These are phyloP conservation scores for Electrophaes corylata DNA, from an alignment of 2,888 invertebrate genomes.

Conservation along the genomic window DNA sequence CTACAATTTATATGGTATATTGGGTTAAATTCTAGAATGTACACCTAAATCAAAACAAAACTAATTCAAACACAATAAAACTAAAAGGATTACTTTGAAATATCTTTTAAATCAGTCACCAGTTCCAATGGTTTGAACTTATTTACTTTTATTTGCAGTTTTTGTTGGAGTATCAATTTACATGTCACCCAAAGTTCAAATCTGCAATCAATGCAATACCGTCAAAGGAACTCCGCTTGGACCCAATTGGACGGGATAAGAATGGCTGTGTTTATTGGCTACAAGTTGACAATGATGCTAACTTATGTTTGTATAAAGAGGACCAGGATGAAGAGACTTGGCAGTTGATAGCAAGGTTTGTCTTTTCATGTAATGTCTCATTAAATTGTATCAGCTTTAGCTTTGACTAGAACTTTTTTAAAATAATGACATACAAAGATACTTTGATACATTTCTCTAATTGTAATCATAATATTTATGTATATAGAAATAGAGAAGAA, in stretches of 20 bases:
- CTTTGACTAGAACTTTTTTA: too few relatives aligned
- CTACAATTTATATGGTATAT: constrained; percentile 38
- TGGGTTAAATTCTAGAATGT: neutral
- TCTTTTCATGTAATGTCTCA: neutral
- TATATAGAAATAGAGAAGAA: constrained; percentile 89
- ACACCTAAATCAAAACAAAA: too few relatives aligned
- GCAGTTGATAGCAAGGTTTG: constrained; percentile 94
- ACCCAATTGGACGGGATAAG: constrained; percentile 96
- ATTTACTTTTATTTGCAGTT: constrained; percentile 82
- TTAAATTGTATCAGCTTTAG: neutral
- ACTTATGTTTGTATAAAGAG: constrained; percentile 96
- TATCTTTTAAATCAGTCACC: too few relatives aligned
- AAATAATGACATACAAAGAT: too few relatives aligned
- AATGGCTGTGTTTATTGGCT: constrained; percentile 97
- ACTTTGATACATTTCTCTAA: too few relatives aligned
- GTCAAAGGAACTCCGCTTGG: constrained; percentile 91
- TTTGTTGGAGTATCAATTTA: constrained; percentile 97
- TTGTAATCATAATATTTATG: constrained; percentile 37
- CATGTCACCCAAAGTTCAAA: constrained; percentile 96
- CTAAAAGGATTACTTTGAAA: too few relatives aligned
- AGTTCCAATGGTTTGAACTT: too few relatives aligned
- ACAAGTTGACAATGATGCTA: constrained; percentile 94
- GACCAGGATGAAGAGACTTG: constrained; percentile 98
- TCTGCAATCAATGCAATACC: constrained; percentile 91
- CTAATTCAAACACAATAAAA: too few relatives aligned